A percentile compares a stretch with the other conserved stretches of the same genome.
These are phyloP conservation scores for Galeopterus variegatus DNA, from an alignment of 2,113 vertebrate genomes.

Conservation along the genomic window DNA sequence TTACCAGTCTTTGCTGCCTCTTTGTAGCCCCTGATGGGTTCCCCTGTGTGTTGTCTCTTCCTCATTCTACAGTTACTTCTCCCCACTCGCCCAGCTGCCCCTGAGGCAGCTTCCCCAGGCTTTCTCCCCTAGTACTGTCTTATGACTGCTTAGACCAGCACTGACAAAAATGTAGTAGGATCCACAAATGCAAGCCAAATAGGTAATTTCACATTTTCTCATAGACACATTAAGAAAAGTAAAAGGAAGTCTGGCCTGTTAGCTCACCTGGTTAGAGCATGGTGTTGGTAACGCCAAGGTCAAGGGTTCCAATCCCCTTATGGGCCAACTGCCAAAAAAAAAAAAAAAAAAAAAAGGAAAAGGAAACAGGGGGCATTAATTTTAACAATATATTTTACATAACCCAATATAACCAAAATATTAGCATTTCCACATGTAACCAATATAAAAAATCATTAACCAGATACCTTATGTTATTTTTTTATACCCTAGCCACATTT, in stretches of 20 bases:
- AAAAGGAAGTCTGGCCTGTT: not conserved
- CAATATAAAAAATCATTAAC: not conserved
- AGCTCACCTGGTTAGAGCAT: too few species aligned
- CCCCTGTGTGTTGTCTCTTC: not conserved
- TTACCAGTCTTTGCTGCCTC: too few species aligned
- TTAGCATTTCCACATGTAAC: not conserved
- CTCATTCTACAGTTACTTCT: not conserved
- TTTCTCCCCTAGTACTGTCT: not conserved
- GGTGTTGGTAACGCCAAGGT: too few species aligned
- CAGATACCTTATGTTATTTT: not conserved
- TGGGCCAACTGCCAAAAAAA: too few species aligned
- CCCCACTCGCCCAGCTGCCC: accelerated
- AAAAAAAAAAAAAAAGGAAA: not conserved
- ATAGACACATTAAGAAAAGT: not conserved
- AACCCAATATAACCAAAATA: not conserved
- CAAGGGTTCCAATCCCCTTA: too few species aligned
- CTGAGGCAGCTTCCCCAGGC: not conserved
- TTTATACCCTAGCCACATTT: not conserved
- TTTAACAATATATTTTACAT: conserved; percentile 33
- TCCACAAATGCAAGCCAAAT: not conserved
- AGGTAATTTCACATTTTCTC: not conserved
- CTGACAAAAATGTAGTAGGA: not conserved
- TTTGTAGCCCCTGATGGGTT: not conserved
- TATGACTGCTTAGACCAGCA: not conserved
- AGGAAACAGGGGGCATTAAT: conserved; percentile 16